phyloP scores from a whole-genome alignment of 23 tunicate species.

The Halocynthia aurantium region DNA sequence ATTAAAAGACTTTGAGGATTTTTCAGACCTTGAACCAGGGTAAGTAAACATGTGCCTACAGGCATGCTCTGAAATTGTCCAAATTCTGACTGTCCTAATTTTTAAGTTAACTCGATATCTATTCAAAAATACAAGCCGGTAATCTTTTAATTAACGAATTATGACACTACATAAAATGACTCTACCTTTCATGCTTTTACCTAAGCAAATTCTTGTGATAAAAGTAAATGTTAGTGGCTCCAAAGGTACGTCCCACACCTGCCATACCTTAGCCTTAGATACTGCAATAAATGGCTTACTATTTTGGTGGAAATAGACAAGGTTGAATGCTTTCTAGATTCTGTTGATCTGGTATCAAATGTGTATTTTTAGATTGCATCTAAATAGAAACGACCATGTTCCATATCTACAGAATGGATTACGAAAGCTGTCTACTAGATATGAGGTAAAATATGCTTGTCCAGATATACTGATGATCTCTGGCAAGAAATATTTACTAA shows the following conservation, averaged over 20 bases:
- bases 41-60: conserved; percentile 12
- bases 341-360: no score
- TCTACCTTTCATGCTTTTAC: neutral
- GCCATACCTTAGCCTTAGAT: no score
- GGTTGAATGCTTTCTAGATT: no score
- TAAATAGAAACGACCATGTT: conserved; percentile 50
- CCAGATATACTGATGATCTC: neutral
- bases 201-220: no score
- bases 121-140: neutral
- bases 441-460: conserved; percentile 32
- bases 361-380: conserved; percentile 13
- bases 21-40: conserved; percentile 56
- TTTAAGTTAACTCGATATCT: neutral
- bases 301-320: no score
- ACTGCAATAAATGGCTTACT: no score
- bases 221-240: no score
- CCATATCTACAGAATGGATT: conserved; percentile 54
- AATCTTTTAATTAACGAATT: neutral
- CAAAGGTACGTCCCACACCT: no score
- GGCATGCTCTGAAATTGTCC: neutral
- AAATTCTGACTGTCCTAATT: neutral
- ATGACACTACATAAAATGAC: neutral
- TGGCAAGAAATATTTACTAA: neutral
- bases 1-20: conserved; percentile 63
- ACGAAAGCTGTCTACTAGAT: conserved; percentile 39